Percentiles rank a stretch among this genome's conserved stretches.
Conservation (phyloP, 2,797 vertebrate species). For the Margarornis squamiger region DNA sequence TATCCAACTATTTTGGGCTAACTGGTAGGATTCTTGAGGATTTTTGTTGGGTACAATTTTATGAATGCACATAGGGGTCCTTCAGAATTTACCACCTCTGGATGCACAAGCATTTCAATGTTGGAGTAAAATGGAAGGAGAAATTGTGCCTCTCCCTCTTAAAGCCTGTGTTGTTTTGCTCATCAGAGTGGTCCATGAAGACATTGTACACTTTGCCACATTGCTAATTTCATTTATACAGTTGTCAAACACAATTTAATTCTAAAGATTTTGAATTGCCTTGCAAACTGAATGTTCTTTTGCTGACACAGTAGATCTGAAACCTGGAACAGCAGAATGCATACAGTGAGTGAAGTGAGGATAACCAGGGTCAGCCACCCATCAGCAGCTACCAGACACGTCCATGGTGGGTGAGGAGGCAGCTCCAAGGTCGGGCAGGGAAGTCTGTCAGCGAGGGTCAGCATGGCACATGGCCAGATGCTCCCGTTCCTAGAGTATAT, state of each 20-base stretch:
- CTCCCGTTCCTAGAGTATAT: not conserved
- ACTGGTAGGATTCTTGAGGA: not conserved
- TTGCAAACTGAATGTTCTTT: not conserved
- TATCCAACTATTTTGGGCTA: not conserved
- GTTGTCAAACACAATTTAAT: not conserved
- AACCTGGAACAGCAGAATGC: not conserved
- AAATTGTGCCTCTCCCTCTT: not conserved
- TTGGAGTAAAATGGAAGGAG: not conserved
- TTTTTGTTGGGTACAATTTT: not conserved
- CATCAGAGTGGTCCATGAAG: not conserved
- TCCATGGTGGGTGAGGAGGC: not conserved
- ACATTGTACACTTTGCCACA: not conserved
- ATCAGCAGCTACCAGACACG: not conserved
- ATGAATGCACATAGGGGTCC: not conserved
- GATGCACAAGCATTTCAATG: not conserved
- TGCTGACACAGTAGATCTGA: not conserved
- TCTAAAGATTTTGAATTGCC: not conserved
- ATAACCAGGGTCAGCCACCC: not conserved
- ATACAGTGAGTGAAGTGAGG: not conserved
- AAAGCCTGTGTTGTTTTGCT: not conserved
- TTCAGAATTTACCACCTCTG: not conserved
- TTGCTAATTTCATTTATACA: slow-evolving; percentile 16
- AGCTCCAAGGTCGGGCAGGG: not conserved
- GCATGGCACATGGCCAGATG: not conserved
- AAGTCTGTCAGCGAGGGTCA: not conserved